Base-by-base conservation (phyloP, 1,140 invertebrate genomes). In the Lordiphosa clarofinis region DNA sequence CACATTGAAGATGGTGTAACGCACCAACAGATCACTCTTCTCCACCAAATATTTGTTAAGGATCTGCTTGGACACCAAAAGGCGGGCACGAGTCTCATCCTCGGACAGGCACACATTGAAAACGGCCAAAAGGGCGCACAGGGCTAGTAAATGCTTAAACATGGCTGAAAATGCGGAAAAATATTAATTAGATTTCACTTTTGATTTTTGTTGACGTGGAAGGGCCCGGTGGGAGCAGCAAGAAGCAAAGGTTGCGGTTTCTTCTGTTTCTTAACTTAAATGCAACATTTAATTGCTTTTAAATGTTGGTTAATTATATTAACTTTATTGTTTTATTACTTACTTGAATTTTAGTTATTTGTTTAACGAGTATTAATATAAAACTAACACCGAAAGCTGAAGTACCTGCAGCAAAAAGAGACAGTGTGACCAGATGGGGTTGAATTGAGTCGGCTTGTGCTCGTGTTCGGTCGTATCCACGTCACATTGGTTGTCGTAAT, bases 31-130 rank as follows among this genome's bases (percentile, higher is more conserved):
- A 89, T 99, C 98, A 93, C 97, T 97, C 87, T 95, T 95, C 92
- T 99, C 98, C 10, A 99, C 98, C 48, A 99, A 91, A 89, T 98
- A 99, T 91, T 96, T 97, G 86, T 99, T 99, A n/a, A 99, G 91
- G 78, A 99, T 94, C 90, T 96, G 94, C 90, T 97, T 97, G 3
- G 94, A 95, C 10, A 96, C 92, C 44, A 97, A 89, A 39, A 97
- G 89, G 68, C 93, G 92, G 11, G 95, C 95, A 47, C 91, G 90
- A 44, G 92, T 91, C 72, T 95, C 94, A 50, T 94, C 93, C 35
- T 91, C 81, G 7, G 79, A 82, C 7, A 73, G 56, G 49, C 87
- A 76, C 11, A 86, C 62, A 42, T 63, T 79, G 36, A 72, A 67
- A 8, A 84, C 50, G 4, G 79, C 84, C 53, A 88, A 66, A 19